Base-by-base conservation (phyloP, 1,140 invertebrate species). In the Drosophila nikananu region DNA sequence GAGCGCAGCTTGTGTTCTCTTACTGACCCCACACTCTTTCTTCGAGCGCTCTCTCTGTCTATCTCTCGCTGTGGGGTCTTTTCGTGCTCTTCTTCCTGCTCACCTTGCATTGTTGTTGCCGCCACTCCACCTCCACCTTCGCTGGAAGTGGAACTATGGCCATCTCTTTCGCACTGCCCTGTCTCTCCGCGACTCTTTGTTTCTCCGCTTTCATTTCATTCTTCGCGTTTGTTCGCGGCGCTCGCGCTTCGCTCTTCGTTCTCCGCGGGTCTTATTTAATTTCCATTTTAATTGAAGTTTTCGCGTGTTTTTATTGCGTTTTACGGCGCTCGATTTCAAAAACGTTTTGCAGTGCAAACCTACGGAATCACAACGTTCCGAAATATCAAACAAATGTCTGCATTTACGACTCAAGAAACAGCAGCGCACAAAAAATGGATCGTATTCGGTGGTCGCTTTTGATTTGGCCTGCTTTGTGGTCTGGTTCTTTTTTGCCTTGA, bases 401-500 rank as follows among this genome's bases (percentile, higher is more conserved):
- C 32, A 42, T 78, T 68, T 57, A 77, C 75, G 75, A 78, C 58
- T 78, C 30, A 23, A 57, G 27, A 51, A 62, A 64, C 37, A 27
- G 17, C 37, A 17, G 21, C 48, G 42, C 17, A 55, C 19, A 65
- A 63, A 80, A 83, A 78, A 75, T 82, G 75, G n/a, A 51, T 25
- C 44, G 57, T 25, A 44, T 30, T 49, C 48, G 62, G 63, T 65
- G 76, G 75, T 61, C 54, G 57, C 59, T 71, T 66, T 77, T 60
- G 70, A 65, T 80, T 68, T 80, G 60, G 58, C 59, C 72, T 46
- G 65, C 37, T 81, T 70, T 71, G 77, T 71, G 68, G 66, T 75
- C 76, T 76, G 61, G 32, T 63, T 57, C 54, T 62, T 51, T 51
- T 71, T 84, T 55, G 44, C 76, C 73, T 89, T 87, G 86, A 84